Base-by-base conservation (phyloP, 2,113 vertebrate genomes). In the Poeciliopsis retropinna region DNA sequence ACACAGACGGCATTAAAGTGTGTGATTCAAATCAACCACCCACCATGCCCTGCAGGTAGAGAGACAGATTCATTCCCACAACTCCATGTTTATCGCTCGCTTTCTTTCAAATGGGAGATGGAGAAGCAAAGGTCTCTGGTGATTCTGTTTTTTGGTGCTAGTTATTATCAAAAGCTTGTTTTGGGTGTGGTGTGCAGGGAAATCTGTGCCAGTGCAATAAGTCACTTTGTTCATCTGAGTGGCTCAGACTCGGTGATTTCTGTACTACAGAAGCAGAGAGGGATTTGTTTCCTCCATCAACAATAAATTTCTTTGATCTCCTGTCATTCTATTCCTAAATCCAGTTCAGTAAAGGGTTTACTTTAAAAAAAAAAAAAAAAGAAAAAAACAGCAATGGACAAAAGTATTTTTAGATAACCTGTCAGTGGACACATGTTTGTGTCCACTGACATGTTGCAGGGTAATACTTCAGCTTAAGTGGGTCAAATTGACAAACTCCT, bases 21-120 rank as follows among this genome's bases (percentile, higher is more conserved):
- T 74, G 47, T 30, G 72, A 67, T 82, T 85, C 22, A 73, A 80
- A 87, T 82, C 76, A 83, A 29, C 80, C 82, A 77, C 57, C 57
- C 67, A 83, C 83, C 70, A 78, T 64, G 14, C 67, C 28, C 41
- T 25, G 62, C 76, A 64, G 80, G 12, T 22, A 79, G 64, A 74
- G 47, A 65, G 44, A 7, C 60, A 62, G 63, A 60, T 86, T 65
- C 19, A 29, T 19, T 72, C 69, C 70, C 11, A 19, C 72, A 79
- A 73, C 72, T 13, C 27, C 70, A 27, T 47, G 12, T 64, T 2
- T 60, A 62, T 39, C 25, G 39, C 32, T 54, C 22, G 5, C 51
- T 57, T 57, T 57, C n/a, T 64, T 67, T 75, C 15, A 37, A 29
- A 25, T 32, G 41, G 44, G 15, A 15, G 17, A 37, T 17, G 39